These are phyloP conservation scores for Octomys mimax DNA, from an alignment of 2,797 vertebrate genomes.

Conservation along the genomic window DNA sequence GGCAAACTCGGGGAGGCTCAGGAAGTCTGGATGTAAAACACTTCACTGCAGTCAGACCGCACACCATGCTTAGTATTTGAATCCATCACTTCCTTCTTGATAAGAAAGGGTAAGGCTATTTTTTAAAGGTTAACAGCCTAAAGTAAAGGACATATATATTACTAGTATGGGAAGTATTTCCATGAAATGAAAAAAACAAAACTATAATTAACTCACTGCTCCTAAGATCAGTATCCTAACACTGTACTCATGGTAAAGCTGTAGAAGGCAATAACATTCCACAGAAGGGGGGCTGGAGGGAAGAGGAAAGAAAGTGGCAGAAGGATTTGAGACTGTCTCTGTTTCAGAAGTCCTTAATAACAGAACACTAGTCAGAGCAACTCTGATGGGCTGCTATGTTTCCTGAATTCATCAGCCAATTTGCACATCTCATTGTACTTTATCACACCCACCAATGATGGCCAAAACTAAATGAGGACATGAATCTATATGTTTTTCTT, in stretches of 20 bases:
- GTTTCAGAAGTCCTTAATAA: background rate
- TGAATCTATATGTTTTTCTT: background rate
- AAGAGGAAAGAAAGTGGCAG: background rate
- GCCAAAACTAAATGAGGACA: conserved; percentile 27
- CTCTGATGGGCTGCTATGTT: background rate
- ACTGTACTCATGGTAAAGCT: background rate
- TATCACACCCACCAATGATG: conserved; percentile 7
- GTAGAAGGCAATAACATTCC: background rate
- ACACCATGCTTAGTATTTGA: background rate
- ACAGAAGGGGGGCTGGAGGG: background rate
- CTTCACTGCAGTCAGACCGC: background rate
- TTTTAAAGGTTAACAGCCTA: background rate
- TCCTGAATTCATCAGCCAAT: conserved; percentile 18
- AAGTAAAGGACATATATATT: background rate
- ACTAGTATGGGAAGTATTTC: background rate
- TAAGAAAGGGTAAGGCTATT: conserved; percentile 7
- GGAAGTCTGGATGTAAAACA: background rate
- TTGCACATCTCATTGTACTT: conserved; percentile 39
- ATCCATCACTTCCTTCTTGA: background rate
- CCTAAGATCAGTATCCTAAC: background rate
- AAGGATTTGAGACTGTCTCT: no score
- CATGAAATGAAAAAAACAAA: conserved; percentile 50
- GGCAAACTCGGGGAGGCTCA: background rate
- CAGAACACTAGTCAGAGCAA: background rate
- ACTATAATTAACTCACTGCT: background rate